Percentiles rank a stretch among this genome's conserved stretches.
These are phyloP conservation scores for Brachylomia viminalis DNA, from an alignment of 2,888 invertebrate genomes.

Conservation along the genomic window DNA sequence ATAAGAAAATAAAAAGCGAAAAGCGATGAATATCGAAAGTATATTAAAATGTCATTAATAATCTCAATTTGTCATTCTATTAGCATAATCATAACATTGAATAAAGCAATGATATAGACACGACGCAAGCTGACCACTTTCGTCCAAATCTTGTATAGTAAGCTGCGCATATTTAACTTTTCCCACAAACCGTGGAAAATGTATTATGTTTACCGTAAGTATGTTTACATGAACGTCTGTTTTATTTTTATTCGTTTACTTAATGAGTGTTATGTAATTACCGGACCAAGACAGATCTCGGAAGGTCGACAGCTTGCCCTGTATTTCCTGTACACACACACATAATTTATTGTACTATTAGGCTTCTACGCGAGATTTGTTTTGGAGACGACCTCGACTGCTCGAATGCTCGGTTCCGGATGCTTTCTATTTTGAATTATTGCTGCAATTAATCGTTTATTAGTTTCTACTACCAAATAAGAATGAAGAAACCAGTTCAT, in stretches of 20 bases:
- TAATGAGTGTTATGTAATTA: slow-evolving; percentile 70
- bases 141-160: slow-evolving; percentile 52
- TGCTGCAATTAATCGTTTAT: slow-evolving; percentile 54
- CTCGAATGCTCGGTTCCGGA: slow-evolving; percentile 46
- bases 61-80: slow-evolving; percentile 40
- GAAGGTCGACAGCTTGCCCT: slow-evolving; percentile 78
- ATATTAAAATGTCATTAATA: slow-evolving; percentile 20
- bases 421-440: slow-evolving; percentile 63
- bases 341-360: slow-evolving; percentile 8
- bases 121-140: slow-evolving; percentile 71
- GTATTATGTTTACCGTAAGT: slow-evolving; percentile 61
- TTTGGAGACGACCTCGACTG: slow-evolving; percentile 67
- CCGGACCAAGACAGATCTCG: slow-evolving; percentile 75
- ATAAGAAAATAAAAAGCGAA: slow-evolving; percentile 43
- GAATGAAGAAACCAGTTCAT: slow-evolving; percentile 45
- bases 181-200: slow-evolving; percentile 57
- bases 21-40: slow-evolving; percentile 54
- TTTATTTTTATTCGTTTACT: slow-evolving; percentile 59
- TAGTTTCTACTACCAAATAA: slow-evolving; percentile 30
- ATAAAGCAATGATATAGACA: slow-evolving; percentile 58
- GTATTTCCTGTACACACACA: slow-evolving; percentile 74
- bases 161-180: slow-evolving; percentile 38
- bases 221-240: slow-evolving; percentile 56
- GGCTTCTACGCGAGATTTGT: slow-evolving; percentile 58
- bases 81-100: slow-evolving; percentile 52